These are phyloP conservation scores for Caenorhabditis brenneri DNA, from an alignment of 1,140 invertebrate genomes.

Conservation along the genomic window DNA sequence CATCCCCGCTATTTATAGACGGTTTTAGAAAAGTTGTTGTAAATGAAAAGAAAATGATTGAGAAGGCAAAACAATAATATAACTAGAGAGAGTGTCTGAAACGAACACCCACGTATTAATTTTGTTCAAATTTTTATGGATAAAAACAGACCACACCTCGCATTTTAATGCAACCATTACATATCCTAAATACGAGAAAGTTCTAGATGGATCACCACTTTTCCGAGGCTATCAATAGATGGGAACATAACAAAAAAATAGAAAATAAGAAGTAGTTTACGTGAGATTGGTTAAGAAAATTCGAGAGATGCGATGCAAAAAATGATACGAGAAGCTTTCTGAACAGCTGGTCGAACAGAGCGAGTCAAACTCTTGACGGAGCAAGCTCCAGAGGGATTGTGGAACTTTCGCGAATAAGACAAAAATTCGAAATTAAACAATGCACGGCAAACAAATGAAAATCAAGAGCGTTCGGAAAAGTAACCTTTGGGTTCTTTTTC, in stretches of 20 bases:
- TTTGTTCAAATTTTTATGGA: no score
- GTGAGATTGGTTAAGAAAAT: not conserved
- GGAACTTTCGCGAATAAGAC: not conserved
- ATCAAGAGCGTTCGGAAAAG: not conserved
- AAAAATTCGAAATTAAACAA: not conserved
- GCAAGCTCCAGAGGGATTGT: not conserved
- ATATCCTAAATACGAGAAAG: no score
- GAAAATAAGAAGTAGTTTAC: not conserved
- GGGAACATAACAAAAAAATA: not conserved
- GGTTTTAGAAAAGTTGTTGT: no score
- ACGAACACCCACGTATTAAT: no score
- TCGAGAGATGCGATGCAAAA: not conserved
- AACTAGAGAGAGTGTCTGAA: no score
- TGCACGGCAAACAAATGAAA: not conserved
- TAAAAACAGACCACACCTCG: no score
- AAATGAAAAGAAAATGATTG: no score
- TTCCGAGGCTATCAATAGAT: not conserved
- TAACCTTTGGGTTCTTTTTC: not conserved
- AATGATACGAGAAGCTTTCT: not conserved
- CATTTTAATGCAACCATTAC: no score
- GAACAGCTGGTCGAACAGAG: slow-evolving; percentile 24
- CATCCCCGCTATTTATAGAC: no score
- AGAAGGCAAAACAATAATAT: no score
- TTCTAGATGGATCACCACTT: not conserved
- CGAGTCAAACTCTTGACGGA: slow-evolving; percentile 6